Evolutionary conservation across 2,797 vertebrate genomes (phyloP), one percentile per base, ranked within the genome.

Genomic region (Prionace glauca): DNA sequence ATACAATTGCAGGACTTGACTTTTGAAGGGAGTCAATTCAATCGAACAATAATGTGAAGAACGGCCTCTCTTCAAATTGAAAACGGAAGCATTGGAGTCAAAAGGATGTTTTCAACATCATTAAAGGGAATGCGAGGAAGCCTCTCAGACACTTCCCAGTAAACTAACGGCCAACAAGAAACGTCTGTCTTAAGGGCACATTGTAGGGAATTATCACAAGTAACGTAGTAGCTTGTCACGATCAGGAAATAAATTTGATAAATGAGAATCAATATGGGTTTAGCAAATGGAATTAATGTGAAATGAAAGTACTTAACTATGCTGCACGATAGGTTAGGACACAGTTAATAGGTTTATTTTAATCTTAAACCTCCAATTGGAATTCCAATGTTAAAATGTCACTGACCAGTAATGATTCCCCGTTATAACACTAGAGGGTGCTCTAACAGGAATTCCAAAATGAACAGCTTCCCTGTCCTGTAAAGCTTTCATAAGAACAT

Each of bases 331-430:
- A 11, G n/a, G 90, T 8, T 29, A 92, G 90, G 62, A 92, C n/a
- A 3, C n/a, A 36, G 90, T n/a, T 92, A 36, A 3, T 65, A n/a
- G 62, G 62, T n/a, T 32, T 24, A 36, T 92, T 32, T 36, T 92
- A 67, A 67, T 92, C 18, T n/a, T 67, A 56, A 56, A 56, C 50
- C 50, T 65, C 62, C 62, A 65, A 65, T 11, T 65, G 60, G 32
- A 36, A 91, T 91, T 65, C 32, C n/a, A 91, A 67, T 90, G 26
- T 90, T 90, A 65, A 90, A 90, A 8, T 92, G 65, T 92, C 62
- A 92, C 62, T 22, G 36, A 92, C 32, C 16, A 5, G 50, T 3
- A 60, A 65, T 32, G 56, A 16, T 65, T 90, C 56, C 29, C 14
- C 36, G 14, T n/a, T 29, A 65, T 91, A 32, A 32, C 88, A 62